Percentiles rank a stretch among this genome's conserved stretches.
Conservation (phyloP, 2,797 vertebrate genomes). For the Hylomyscus alleni region DNA sequence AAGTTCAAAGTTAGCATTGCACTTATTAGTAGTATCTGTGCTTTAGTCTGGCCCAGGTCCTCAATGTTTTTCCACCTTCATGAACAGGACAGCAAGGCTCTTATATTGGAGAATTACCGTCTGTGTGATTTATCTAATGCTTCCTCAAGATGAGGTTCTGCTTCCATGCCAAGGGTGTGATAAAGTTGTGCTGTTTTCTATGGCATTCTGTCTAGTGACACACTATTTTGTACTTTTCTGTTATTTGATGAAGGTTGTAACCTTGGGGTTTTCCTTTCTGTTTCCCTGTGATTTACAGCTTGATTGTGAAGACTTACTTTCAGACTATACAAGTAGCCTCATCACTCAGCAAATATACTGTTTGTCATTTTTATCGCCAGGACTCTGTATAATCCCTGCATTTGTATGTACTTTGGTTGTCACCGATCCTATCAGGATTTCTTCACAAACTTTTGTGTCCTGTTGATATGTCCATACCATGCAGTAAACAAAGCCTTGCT, state of each 20-base stretch:
- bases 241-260: background rate
- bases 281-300: background rate
- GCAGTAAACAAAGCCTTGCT: background rate
- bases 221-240: background rate
- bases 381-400: background rate
- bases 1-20: background rate
- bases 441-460: background rate
- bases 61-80: background rate
- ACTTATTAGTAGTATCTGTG: background rate
- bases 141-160: background rate
- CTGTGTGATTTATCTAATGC: background rate
- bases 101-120: background rate
- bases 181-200: background rate
- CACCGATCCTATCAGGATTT: background rate
- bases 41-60: background rate
- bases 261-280: background rate
- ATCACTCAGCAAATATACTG: background rate
- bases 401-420: background rate
- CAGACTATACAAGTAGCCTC: background rate
- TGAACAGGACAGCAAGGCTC: background rate
- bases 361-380: background rate
- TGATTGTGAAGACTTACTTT: background rate
- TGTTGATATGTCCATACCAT: background rate
- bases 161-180: background rate
- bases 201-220: background rate